Evolutionary conservation across 2,113 vertebrate species (phyloP), one percentile per base, ranked within the genome.

Genomic region (Antechinus stuartii): DNA sequence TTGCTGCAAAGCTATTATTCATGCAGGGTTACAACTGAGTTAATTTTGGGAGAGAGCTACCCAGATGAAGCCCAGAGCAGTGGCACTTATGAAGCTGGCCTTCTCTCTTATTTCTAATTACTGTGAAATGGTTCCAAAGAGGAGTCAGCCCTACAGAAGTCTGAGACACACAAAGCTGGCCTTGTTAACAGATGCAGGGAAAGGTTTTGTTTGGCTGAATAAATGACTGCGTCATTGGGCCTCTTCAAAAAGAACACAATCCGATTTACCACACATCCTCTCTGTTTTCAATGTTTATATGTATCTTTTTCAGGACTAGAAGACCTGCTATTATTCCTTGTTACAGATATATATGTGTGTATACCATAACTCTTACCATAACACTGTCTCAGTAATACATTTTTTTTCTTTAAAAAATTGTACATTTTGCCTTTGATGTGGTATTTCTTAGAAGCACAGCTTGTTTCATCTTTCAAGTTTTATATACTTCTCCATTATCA

Each of bases 101-200:
- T 98, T 98, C 98, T 98, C 98, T 98, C 97, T 98, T 98, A 97
- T 98, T 98, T 98, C 97, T 99, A 98, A 99, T 99, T 98, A 99
- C 98, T 98, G 98, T 97, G 98, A 98, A 98, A 98, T 97, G 96
- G 96, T 96, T 98, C 98, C 98, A 98, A 98, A 98, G 97, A 98
- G 97, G 97, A 98, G 96, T 98, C 96, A 98, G 97, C 94, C 42
- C 96, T 57, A 93, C 94, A 93, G 97, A 98, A 97, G 96, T 96
- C 98, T 97, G 95, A 42, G 95, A 9, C 89, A 94, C 95, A 99
- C 98, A 99, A 98, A 98, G 98, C 97, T 68, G 93, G 97, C 94
- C 98, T 98, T 98, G 98, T 98, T 98, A 98, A 98, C 0, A 27
- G 97, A 98, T 98, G 98, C 98, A 98, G 98, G 97, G 98, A 98